Base-by-base conservation (phyloP, 1,140 invertebrate species). In the Cydia strobilella region DNA sequence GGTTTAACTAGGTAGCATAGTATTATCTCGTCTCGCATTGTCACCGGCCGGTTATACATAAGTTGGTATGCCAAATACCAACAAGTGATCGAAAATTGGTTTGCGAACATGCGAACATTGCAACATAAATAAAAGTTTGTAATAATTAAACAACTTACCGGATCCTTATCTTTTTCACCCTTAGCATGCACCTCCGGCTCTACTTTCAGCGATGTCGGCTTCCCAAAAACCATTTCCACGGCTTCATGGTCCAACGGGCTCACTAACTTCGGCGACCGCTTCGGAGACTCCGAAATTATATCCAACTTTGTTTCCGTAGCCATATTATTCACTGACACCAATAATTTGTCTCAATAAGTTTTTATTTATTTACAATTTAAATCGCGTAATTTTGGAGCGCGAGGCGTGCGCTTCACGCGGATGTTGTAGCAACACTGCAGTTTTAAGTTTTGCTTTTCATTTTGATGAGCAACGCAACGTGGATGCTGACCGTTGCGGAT, bases 181-280 rank as follows among this genome's bases (percentile, higher is more conserved):
- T 82, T 7, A 76, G 35, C 27, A 74, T 86, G 84, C 7, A 84
- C 75, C 72, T 83, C 86, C 0, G 83, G 80, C 23, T 76, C 79
- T 0, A 69, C 72, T 12, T 79, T 80, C 0, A 84, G 80, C 1
- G 82, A 79, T 13, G 74, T 73, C 0, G 86, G 86, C 10, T 59
- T 86, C 2, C 89, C 89, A 72, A 91, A 91, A 63, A 91, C 80
- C 86, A 85, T 86, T 25, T 91, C 88, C 0, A 91, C 76, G 42
- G 85, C 86, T 73, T 82, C 80, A 31, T 82, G 51, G 63, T 86
- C 82, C 27, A 85, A n/a, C 18, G 80, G 74, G 5, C 48, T 73
- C 48, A 31, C 42, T n/a, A 45, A 7, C 31, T 72, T 72, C 69
- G 72, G 45, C 45, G 39, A 48, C 48, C 72, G 35, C 45, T 45